These are phyloP conservation scores for Drosophila ananassae DNA, from an alignment of 1,140 invertebrate genomes.

Conservation along the genomic window DNA sequence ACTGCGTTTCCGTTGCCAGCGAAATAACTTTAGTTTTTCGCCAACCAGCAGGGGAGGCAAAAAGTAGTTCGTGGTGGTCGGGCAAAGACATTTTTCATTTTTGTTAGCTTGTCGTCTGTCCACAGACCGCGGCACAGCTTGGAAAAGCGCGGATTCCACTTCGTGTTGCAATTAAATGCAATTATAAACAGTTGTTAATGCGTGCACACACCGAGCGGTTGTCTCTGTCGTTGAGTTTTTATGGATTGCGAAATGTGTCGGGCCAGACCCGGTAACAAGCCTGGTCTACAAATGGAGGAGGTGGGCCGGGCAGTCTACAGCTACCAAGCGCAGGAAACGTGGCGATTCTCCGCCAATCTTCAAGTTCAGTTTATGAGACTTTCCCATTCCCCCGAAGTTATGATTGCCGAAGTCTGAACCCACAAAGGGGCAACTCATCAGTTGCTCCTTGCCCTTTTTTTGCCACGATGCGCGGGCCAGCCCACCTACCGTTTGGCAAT, in stretches of 20 bases:
- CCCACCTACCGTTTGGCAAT: constrained; percentile 35
- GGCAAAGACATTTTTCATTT: constrained; percentile 37
- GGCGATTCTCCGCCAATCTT: too few species aligned
- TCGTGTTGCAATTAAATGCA: constrained; percentile 68
- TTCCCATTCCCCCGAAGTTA: neutral
- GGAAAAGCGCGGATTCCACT: constrained; percentile 61
- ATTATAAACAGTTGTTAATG: constrained; percentile 57
- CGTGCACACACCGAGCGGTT: constrained; percentile 19
- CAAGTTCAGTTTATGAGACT: neutral
- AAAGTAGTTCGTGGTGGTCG: constrained; percentile 25
- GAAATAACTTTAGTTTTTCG: constrained; percentile 62
- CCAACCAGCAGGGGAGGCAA: constrained; percentile 19
- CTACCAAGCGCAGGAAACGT: too few species aligned
- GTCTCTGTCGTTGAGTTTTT: constrained; percentile 2
- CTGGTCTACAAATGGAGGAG: neutral
- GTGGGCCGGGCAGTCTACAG: neutral
- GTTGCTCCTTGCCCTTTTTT: constrained; percentile 6
- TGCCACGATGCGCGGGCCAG: constrained; percentile 6
- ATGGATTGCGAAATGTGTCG: neutral
- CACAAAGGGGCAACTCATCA: constrained; percentile 19
- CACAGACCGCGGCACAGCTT: constrained; percentile 21
- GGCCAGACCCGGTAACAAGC: neutral
- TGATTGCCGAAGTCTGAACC: too few species aligned
- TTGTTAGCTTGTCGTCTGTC: constrained; percentile 15
- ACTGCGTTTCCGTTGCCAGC: constrained; percentile 62